Conservation (phyloP, 2,797 vertebrate genomes). For the Gobionotothen gibberifrons region DNA sequence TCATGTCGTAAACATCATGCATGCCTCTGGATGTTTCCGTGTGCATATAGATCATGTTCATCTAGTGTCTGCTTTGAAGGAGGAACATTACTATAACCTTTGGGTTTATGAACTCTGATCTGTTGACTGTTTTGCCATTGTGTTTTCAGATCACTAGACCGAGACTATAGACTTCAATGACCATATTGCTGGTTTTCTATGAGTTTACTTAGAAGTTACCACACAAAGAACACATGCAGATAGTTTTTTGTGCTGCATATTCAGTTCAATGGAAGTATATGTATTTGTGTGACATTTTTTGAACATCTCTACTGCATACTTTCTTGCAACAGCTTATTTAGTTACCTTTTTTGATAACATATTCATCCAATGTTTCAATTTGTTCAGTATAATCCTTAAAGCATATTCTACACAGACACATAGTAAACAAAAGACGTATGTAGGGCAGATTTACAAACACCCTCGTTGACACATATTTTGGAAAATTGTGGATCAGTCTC, state of each 20-base stretch:
- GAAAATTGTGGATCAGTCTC: constrained; percentile 32
- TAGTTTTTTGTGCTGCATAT: neutral
- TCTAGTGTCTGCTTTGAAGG: constrained; percentile 20
- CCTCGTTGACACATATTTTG: constrained; percentile 30
- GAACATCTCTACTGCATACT: neutral
- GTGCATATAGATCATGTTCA: constrained; percentile 13
- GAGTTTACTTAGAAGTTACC: neutral
- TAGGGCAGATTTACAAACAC: constrained; percentile 3
- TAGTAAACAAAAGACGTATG: neutral
- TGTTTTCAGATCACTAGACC: neutral
- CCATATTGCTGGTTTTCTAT: neutral
- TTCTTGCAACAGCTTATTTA: neutral
- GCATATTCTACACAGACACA: neutral
- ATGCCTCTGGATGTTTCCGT: constrained; percentile 14
- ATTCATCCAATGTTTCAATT: neutral
- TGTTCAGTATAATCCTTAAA: neutral
- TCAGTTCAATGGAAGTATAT: neutral
- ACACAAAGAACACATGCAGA: neutral
- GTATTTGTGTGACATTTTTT: neutral
- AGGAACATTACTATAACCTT: constrained; percentile 1
- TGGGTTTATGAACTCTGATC: constrained; percentile 4
- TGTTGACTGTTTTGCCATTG: neutral
- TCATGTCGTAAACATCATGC: constrained; percentile 55
- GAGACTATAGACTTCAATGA: neutral
- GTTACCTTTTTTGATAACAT: neutral